phyloP scores from a whole-genome alignment of 2,888 invertebrate species.

The Conomelus anceps region DNA sequence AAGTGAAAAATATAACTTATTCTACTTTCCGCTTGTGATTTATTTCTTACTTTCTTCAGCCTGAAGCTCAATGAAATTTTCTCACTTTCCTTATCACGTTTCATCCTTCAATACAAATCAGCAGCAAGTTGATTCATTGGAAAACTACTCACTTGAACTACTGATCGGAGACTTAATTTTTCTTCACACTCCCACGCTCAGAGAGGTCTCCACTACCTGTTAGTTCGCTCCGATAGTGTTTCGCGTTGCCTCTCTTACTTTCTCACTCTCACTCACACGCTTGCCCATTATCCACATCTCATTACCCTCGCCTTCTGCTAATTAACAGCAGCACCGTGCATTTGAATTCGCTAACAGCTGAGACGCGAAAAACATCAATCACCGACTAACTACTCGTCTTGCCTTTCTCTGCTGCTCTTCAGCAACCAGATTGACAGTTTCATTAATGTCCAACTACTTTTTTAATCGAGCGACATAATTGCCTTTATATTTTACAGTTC shows the following conservation, averaged over 20 bases:
- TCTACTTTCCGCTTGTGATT: too few species aligned
- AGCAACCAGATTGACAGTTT: neutral
- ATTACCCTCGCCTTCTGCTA: neutral
- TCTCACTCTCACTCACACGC: neutral
- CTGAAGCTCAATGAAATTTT: too few species aligned
- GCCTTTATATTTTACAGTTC: neutral
- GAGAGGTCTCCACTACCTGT: neutral
- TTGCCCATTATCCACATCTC: neutral
- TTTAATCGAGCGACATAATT: neutral
- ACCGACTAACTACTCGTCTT: neutral
- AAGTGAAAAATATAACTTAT: too few species aligned
- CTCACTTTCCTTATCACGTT: too few species aligned
- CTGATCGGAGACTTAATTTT: neutral
- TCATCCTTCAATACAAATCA: too few species aligned
- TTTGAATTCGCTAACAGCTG: neutral
- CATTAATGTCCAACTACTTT: neutral
- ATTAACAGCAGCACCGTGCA: neutral
- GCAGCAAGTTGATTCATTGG: neutral
- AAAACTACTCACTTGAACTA: neutral
- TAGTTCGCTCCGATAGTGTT: neutral
- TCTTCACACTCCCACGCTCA: neutral
- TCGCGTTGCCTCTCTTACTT: too few species aligned
- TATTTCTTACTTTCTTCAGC: too few species aligned
- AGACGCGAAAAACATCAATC: neutral
- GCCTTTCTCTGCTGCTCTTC: neutral